Evolutionary conservation across 2,888 invertebrate genomes (phyloP).

Genomic region (Lepidochrysops patricia): DNA sequence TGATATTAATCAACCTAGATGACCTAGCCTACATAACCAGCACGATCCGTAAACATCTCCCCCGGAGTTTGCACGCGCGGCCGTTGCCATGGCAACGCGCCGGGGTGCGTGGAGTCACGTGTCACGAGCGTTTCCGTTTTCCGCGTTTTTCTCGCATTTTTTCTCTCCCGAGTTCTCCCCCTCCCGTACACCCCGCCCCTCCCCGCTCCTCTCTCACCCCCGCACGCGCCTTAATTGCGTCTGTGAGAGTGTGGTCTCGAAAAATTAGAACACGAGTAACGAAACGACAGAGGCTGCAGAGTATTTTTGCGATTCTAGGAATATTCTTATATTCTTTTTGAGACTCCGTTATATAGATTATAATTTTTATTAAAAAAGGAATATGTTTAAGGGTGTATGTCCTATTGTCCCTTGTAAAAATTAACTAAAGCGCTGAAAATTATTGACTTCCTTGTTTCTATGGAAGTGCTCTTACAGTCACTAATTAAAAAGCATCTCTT

Average conservation of each 20-base stretch:
- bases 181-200: conserved; percentile 33
- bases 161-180: conserved; percentile 33
- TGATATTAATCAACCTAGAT: no score
- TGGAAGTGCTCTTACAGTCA: no score
- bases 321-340: neutral
- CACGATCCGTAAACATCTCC: neutral
- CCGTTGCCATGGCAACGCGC: conserved; percentile 58
- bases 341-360: neutral
- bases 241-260: conserved; percentile 74
- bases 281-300: conserved; percentile 36
- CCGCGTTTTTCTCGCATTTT: conserved; percentile 68
- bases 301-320: neutral
- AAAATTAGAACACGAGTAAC: conserved; percentile 65
- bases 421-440: no score
- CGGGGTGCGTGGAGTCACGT: conserved; percentile 72
- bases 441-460: no score
- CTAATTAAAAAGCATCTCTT: no score
- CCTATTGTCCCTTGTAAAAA: no score
- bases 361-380: neutral
- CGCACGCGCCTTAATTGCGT: conserved; percentile 74
- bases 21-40: neutral
- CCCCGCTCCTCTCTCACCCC: conserved; percentile 36
- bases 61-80: conserved; percentile 19
- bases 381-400: no score
- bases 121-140: conserved; percentile 63